Base-by-base conservation (phyloP, 1,140 invertebrate species). In the Ceratitis capitata region DNA sequence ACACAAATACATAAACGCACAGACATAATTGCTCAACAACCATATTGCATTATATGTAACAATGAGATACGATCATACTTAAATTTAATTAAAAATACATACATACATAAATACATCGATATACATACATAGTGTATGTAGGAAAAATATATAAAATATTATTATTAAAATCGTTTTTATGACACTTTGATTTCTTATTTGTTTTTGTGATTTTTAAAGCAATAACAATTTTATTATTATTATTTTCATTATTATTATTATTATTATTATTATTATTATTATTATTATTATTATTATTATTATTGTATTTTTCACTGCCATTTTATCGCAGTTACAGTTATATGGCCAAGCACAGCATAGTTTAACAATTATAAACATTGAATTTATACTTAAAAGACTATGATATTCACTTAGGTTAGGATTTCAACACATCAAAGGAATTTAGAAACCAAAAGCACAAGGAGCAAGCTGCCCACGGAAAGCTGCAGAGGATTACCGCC, bases 401-500 rank as follows among this genome's bases (percentile, higher is more conserved):
- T 39, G 3, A 29, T 58, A 58, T 16, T 3, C 51, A 84, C 49
- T 39, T 42, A 53, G 29, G 35, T 53, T 56, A 82, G 19, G 51
- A 12, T 23, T 69, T 23, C 19, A 29, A 19, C 45, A 3, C 42
- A 83, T 83, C 35, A 35, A 82, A 89, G 29, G 23, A 87, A 45
- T 87, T 89, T 89, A 47, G 85, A 86, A 3, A 58, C 9, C 64
- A 86, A 9, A 74, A 39, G 78, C n/a, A 87, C 3, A 0, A 86
- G 32, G 7, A 88, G 10, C 3, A 85, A 3, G n/a, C 16, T 6
- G 9, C 51, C 19, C 19, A 85, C 1, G 0, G 82, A 86, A 69
- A 84, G 29, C n/a, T 53, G 9, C 85, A 85, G 0, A 6, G 61
- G 85, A 51, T 26, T 32, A 61, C 61, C 16, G 85, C 26, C 58